These are phyloP conservation scores for Thalassarche chlororhynchos DNA, from an alignment of 2,113 vertebrate species.

Conservation along the genomic window DNA sequence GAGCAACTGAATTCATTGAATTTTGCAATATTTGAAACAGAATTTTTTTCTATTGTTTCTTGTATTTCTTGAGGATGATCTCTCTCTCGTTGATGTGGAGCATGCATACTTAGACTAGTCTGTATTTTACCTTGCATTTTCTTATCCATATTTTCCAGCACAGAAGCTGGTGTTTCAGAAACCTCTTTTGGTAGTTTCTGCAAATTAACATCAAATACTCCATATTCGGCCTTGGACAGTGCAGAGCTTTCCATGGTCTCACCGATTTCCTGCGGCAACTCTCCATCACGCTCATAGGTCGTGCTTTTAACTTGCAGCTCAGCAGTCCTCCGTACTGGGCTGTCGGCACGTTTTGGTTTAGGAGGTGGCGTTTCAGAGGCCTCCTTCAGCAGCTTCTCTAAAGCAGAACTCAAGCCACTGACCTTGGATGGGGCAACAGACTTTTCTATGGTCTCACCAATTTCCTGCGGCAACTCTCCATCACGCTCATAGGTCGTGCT, in stretches of 20 bases:
- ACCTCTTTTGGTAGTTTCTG: neutral
- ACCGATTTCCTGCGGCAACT: neutral
- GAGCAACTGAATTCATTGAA: slow-evolving; percentile 8
- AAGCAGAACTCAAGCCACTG: neutral
- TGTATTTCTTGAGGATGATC: slow-evolving; percentile 11
- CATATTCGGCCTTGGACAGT: neutral
- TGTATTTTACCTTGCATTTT: neutral
- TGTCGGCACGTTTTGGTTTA: rapidly evolving
- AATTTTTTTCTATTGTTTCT: slow-evolving; percentile 54
- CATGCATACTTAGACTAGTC: neutral
- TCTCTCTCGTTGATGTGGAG: neutral
- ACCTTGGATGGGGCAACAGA: neutral
- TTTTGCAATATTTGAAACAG: slow-evolving; percentile 1
- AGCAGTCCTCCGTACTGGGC: neutral
- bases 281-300: neutral
- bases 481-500: rapidly evolving
- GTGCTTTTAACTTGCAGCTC: neutral
- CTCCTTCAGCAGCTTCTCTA: slow-evolving; percentile 15
- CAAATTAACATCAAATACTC: neutral
- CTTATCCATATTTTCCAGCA: neutral
- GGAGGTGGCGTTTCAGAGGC: neutral
- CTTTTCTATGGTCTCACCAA: slow-evolving; percentile 5
- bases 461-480: neutral
- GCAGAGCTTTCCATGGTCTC: neutral
- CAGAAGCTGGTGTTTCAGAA: neutral